These are phyloP conservation scores for Melikaiella ostensackeni DNA, from an alignment of 2,888 invertebrate genomes.

Conservation along the genomic window DNA sequence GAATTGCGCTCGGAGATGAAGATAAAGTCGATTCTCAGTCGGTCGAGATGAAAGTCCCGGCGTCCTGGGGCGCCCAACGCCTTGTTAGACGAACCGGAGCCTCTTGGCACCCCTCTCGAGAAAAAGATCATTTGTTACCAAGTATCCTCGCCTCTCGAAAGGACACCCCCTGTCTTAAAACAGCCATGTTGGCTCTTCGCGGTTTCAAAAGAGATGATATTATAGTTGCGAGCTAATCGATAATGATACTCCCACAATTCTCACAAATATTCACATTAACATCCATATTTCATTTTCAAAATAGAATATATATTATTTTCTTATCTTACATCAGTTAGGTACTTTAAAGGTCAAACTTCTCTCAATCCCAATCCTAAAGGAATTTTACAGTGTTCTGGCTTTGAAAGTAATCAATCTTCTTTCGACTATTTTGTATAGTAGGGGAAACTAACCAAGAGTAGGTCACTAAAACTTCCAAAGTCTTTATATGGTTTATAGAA, in stretches of 20 bases:
- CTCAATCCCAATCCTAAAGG: neutral
- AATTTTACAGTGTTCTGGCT: neutral
- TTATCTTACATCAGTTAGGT: neutral
- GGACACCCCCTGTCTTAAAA: constrained; percentile 21
- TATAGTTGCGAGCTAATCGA: neutral
- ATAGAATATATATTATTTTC: neutral
- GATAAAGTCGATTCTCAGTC: constrained; percentile 71
- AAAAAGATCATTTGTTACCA: constrained; percentile 72
- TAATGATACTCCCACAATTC: neutral
- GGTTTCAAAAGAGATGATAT: neutral
- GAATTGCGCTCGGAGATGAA: constrained; percentile 67
- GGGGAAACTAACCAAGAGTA: too few species aligned
- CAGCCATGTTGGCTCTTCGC: constrained; percentile 3
- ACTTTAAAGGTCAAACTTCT: neutral
- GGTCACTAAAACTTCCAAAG: too few species aligned
- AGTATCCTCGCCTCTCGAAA: constrained; percentile 50
- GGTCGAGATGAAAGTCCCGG: constrained; percentile 70
- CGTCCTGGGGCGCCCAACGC: constrained; percentile 72
- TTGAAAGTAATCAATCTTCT: neutral
- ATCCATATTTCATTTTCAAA: neutral
- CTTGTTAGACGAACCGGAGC: constrained; percentile 72
- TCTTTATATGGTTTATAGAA: too few species aligned
- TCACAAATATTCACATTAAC: neutral
- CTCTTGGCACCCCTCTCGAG: constrained; percentile 65
- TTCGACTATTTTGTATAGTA: too few species aligned